These are phyloP conservation scores for Lasioglossum albipes DNA, from an alignment of 1,140 invertebrate species.

Conservation along the genomic window DNA sequence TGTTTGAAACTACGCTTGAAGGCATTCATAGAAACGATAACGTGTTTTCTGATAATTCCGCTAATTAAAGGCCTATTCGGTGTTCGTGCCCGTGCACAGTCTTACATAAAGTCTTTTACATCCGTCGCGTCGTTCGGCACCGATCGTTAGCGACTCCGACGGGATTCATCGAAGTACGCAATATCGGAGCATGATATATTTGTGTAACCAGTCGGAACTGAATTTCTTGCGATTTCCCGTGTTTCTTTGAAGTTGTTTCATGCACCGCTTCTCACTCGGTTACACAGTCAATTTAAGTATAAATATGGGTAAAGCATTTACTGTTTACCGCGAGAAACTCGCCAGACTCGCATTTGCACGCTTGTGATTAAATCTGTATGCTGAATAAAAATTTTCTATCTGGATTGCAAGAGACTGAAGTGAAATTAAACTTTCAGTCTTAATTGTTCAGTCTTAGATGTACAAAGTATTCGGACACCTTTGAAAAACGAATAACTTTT, in stretches of 20 bases:
- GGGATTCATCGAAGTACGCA: background rate
- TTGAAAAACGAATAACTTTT: no score
- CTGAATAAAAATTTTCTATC: no score
- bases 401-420: no score
- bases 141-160: background rate
- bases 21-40: conserved; percentile 5
- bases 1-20: background rate
- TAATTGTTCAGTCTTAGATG: no score
- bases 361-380: no score
- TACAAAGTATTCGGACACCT: no score
- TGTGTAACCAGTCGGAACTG: background rate
- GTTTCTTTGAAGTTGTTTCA: background rate
- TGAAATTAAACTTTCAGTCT: no score
- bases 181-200: background rate
- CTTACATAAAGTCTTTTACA: background rate
- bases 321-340: no score
- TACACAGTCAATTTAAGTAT: background rate
- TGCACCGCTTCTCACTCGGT: background rate
- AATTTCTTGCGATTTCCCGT: no score
- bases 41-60: conserved; percentile 27
- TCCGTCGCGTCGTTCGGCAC: no score
- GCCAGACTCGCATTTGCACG: no score
- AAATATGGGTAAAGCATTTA: no score
- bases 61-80: conserved; percentile 9
- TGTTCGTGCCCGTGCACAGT: background rate